Percentiles rank a stretch among this genome's conserved stretches.
Conservation (phyloP, 2,888 invertebrate species). For the Lysandra bellargus region DNA sequence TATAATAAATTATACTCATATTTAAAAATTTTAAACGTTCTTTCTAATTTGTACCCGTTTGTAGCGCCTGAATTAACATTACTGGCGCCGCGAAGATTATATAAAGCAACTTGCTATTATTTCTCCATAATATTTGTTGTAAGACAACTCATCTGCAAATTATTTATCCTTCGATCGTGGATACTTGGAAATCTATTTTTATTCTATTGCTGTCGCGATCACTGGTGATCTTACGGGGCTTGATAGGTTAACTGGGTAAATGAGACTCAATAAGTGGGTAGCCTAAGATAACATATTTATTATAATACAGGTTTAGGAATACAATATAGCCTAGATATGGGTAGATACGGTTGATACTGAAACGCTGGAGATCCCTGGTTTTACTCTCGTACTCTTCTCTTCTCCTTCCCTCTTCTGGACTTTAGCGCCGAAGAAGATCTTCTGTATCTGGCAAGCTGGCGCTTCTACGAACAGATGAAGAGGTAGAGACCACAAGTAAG, state of each 20-base stretch:
- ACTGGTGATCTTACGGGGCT: too few species aligned
- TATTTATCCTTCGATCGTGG: too few species aligned
- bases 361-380: constrained; percentile 64
- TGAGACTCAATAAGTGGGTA: constrained; percentile 20
- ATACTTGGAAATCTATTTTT: too few species aligned
- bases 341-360: constrained; percentile 73
- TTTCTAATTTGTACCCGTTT: too few species aligned
- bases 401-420: constrained; percentile 54
- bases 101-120: too few species aligned
- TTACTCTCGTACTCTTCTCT: constrained; percentile 59
- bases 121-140: too few species aligned
- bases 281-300: constrained; percentile 32
- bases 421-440: constrained; percentile 63
- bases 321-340: constrained; percentile 56
- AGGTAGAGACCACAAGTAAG: constrained; percentile 63
- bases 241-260: not conserved
- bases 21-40: too few species aligned
- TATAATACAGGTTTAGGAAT: constrained; percentile 33
- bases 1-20: too few species aligned
- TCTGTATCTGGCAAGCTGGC: constrained; percentile 68
- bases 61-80: too few species aligned
- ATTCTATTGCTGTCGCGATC: too few species aligned
- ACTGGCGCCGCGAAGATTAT: too few species aligned
- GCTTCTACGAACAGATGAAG: constrained; percentile 71
- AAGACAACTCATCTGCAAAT: too few species aligned